A percentile compares a stretch with the other conserved stretches of the same genome.
Conservation (phyloP, 2,113 vertebrate genomes). For the Parus major region DNA sequence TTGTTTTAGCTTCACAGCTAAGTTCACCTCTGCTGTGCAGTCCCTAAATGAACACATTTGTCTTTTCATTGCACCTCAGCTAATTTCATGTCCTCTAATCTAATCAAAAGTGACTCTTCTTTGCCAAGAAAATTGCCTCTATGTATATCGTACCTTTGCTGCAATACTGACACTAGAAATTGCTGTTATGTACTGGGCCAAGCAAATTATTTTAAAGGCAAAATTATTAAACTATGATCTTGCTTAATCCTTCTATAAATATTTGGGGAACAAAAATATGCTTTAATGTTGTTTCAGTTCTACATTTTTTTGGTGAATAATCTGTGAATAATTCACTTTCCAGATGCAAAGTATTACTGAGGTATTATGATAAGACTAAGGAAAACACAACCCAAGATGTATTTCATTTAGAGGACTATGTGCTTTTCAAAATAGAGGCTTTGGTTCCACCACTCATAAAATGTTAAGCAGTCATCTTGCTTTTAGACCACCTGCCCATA, state of each 20-base stretch:
- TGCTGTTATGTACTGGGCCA: constrained; percentile 6
- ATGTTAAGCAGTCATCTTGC: not conserved
- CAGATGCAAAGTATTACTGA: constrained; percentile 65
- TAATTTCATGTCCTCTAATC: not conserved
- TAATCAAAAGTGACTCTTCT: not conserved
- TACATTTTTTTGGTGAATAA: constrained; percentile 58
- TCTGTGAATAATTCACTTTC: constrained; percentile 64
- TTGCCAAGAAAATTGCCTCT: not conserved
- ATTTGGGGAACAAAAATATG: constrained; percentile 60
- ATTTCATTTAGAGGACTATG: constrained; percentile 36
- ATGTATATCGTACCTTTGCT: not conserved
- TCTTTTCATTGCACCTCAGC: not conserved
- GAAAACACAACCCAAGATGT: constrained; percentile 47
- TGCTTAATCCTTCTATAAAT: constrained; percentile 64
- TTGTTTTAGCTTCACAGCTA: not conserved
- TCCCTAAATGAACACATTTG: not conserved
- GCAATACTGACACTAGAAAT: constrained; percentile 1
- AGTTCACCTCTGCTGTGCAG: not conserved
- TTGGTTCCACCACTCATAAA: constrained; percentile 15
- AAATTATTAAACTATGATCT: constrained; percentile 64
- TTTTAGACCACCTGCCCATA: not conserved
- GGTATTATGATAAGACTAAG: constrained; percentile 62
- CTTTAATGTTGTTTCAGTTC: constrained; percentile 65
- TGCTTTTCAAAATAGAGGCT: constrained; percentile 30
- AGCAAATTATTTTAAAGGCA: constrained; percentile 59